Evolutionary conservation across 2,113 vertebrate species (phyloP), one percentile per base, ranked within the genome.

Genomic region (Pseudopipra pipra): DNA sequence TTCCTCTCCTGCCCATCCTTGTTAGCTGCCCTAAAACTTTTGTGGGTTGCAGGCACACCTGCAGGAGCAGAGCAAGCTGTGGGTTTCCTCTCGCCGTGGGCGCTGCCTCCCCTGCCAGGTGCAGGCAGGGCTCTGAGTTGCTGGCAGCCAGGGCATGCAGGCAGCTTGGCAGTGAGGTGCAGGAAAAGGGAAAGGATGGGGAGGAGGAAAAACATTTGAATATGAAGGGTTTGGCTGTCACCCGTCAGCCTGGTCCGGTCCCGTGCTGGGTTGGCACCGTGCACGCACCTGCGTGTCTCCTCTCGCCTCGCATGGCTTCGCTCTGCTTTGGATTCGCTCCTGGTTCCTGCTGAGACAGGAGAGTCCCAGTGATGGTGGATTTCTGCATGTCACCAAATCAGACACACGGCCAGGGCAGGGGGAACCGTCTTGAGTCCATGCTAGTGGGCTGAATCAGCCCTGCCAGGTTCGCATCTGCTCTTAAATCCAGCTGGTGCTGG

Each of bases 1-100:
- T 85, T 68, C 37, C n/a, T 62, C 47, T 84, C 41, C 67, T 84
- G 30, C 83, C 65, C 0, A 1, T 93, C 62, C 78, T 52, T 10
- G 24, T 2, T 4, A 41, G 47, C 52, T 73, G 59, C 85, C 86
- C 65, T 43, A 30, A 66, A 78, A 47, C n/a, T 81, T 55, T 2
- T 22, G 37, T 67, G 9, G 4, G 71, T 90, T 91, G 93, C 55
- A 86, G 87, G 68, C 79, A 83, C 93, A 92, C 88, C 89, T 95
- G 92, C 87, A 76, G 90, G 70, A 86, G 52, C 83, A 31, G 67
- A 7, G n/a, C 0, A 11, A 80, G 82, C 72, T 67, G 77, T 2
- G 86, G 39, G 7, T 93, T 92, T 93, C 72, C 79, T 94, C 93
- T 87, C 0, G 0, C 93, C 3, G 1, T 46, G 56, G 71, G 90